Evolutionary conservation across 2,113 vertebrate species (phyloP).

Genomic region (Bubalus kerabau): DNA sequence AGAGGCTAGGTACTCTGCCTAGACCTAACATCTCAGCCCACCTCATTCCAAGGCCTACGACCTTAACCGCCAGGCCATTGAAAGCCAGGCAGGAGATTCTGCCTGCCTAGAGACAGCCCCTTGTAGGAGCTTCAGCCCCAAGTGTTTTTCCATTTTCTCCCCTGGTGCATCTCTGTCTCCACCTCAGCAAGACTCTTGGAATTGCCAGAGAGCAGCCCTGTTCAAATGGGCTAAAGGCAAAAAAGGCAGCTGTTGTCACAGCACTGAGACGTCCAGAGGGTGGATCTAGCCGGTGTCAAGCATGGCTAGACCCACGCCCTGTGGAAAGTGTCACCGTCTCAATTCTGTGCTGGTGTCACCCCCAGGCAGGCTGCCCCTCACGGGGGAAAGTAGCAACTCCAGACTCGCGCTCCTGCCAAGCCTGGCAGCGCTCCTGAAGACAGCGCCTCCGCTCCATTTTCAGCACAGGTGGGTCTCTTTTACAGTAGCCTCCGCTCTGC

Average conservation of each 20-base stretch:
- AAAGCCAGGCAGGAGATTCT: not conserved
- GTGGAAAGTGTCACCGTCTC: not conserved
- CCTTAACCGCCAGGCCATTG: not conserved
- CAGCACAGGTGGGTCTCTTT: not conserved
- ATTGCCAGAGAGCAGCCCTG: not conserved
- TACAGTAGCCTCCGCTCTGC: not conserved
- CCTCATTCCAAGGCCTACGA: not conserved
- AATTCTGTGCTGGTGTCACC: not conserved
- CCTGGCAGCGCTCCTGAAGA: not conserved
- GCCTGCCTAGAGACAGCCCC: not conserved
- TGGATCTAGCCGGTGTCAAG: not conserved
- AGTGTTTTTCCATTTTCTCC: not conserved
- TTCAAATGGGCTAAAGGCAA: not conserved
- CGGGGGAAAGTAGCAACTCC: not conserved
- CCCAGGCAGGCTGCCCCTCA: not conserved
- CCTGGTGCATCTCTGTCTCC: not conserved
- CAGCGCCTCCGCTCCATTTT: not conserved
- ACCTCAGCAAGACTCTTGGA: not conserved
- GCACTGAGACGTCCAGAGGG: not conserved
- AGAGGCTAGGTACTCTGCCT: not conserved
- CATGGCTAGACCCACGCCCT: not conserved
- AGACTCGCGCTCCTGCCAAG: not conserved
- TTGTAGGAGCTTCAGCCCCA: not conserved
- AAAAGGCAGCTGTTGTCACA: not conserved
- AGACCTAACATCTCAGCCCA: not conserved